Base-by-base conservation (phyloP, 2,797 vertebrate genomes). In the Picus viridis region DNA sequence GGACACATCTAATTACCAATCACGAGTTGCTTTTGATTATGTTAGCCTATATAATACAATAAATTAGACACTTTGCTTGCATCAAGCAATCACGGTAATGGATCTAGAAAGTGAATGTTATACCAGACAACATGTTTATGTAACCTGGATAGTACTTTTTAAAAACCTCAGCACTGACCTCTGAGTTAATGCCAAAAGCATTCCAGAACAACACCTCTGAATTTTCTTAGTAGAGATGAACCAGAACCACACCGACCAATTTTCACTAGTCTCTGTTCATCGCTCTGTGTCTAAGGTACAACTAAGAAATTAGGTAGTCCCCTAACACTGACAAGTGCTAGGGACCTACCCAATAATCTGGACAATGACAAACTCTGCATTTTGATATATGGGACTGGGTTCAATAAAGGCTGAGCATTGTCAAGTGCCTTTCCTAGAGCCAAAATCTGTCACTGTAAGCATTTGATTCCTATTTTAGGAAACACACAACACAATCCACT, bases 51-150 rank as follows among this genome's bases (percentile, higher is more conserved):
- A 34, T 34, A 34, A 34, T 34, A 34, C 34, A 34, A 34, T 34
- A 34, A 34, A 34, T 7, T 34, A 34, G 34, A 34, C 34, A 34
- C 34, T 34, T 34, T 34, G 34, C 34, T 34, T 34, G 34, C 34
- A 34, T 34, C 34, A 34, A 34, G 34, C 34, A 34, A 34, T 34
- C 8, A 8, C 34, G 8, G 34, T 34, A 34, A 34, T 34, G 34
- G 3, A 0, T 68, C n/a, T 58, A 32, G 27, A 64, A 54, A 76
- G 7, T 23, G 9, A 71, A 32, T 39, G 5, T 0, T 12, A 62
- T 13, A 8, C 7, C 0, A 0, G 32, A 47, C 2, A 72, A n/a
- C 1, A 54, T 71, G 26, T 4, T 4, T 47, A 6, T 49, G 5
- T 53, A n/a, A 53, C 7, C 34, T 6, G 47, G 81, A 16, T 6